Conservation (phyloP, 2,113 vertebrate species). For the Willisornis vidua region DNA sequence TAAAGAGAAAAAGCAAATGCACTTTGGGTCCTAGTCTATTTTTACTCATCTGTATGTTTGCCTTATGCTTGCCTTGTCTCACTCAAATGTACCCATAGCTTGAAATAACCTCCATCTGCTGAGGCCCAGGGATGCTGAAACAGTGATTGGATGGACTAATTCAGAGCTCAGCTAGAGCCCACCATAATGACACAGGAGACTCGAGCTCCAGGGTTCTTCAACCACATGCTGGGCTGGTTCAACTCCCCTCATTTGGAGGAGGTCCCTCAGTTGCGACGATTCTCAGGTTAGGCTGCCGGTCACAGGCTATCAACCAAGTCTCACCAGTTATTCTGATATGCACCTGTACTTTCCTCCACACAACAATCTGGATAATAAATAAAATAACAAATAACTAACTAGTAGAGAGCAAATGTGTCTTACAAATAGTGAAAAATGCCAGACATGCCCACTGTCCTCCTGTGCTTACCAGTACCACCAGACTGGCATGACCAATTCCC, state of each 20-base stretch:
- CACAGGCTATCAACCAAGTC: not conserved
- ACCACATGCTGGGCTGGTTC: not conserved
- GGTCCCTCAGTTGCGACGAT: not conserved
- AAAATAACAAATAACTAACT: not conserved
- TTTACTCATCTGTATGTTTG: not conserved
- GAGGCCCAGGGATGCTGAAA: not conserved
- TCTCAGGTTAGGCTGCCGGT: not conserved
- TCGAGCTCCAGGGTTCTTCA: not conserved
- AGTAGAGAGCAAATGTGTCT: not conserved
- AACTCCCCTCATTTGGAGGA: not conserved
- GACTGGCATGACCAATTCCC: not conserved
- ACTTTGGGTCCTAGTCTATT: not conserved
- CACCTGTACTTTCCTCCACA: not conserved
- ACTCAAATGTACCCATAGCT: not conserved
- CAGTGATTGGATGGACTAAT: not conserved
- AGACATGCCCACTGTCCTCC: not conserved
- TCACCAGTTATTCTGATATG: not conserved
- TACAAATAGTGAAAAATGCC: not conserved
- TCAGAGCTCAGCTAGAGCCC: not conserved
- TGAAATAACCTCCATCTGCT: not conserved
- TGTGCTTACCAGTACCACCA: not conserved
- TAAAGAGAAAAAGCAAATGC: conserved; percentile 1
- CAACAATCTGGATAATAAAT: not conserved
- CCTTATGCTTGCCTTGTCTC: not conserved
- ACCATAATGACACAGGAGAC: not conserved